These are phyloP conservation scores for Lutraria rhynchaena DNA, from an alignment of 1,140 invertebrate species.

Conservation along the genomic window DNA sequence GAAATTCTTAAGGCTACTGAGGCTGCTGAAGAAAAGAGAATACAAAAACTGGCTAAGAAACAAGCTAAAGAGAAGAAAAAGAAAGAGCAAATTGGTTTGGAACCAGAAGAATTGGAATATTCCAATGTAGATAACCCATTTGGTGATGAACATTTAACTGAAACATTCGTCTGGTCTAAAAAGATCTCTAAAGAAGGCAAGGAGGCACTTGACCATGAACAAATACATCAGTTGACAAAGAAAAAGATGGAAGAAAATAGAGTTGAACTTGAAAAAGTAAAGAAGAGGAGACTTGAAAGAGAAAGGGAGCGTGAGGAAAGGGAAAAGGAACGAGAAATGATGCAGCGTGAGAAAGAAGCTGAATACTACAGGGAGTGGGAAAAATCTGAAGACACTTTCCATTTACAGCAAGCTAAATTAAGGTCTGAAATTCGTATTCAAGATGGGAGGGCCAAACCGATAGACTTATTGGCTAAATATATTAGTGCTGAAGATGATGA, in stretches of 20 bases:
- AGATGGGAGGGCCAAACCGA: conserved; percentile 98
- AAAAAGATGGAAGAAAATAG: conserved; percentile 96
- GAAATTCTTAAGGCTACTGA: conserved; percentile 93
- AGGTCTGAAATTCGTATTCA: conserved; percentile 97
- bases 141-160: conserved; percentile 95
- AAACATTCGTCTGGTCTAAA: conserved; percentile 98
- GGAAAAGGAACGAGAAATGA: conserved; percentile 91
- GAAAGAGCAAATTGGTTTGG: conserved; percentile 97
- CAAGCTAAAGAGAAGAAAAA: conserved; percentile 93
- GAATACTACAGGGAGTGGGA: conserved; percentile 97
- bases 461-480: conserved; percentile 98
- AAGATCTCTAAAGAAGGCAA: conserved; percentile 98
- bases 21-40: conserved; percentile 96
- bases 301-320: conserved; percentile 94
- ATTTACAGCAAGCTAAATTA: conserved; percentile 85
- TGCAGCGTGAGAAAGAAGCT: conserved; percentile 96
- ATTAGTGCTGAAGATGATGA: conserved; percentile 93
- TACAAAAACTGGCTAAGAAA: conserved; percentile 93
- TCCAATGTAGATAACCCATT: conserved; percentile 99
- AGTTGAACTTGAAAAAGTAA: conserved; percentile 88
- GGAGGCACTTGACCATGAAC: conserved; percentile 89
- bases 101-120: conserved; percentile 90
- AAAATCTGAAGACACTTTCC: conserved; percentile 92
- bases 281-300: conserved; percentile 93
- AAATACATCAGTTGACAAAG: conserved; percentile 92